Percentiles rank a stretch among this genome's conserved stretches.
These are phyloP conservation scores for Kuschelorhynchus macadamiae DNA, from an alignment of 2,888 invertebrate genomes.

Conservation along the genomic window DNA sequence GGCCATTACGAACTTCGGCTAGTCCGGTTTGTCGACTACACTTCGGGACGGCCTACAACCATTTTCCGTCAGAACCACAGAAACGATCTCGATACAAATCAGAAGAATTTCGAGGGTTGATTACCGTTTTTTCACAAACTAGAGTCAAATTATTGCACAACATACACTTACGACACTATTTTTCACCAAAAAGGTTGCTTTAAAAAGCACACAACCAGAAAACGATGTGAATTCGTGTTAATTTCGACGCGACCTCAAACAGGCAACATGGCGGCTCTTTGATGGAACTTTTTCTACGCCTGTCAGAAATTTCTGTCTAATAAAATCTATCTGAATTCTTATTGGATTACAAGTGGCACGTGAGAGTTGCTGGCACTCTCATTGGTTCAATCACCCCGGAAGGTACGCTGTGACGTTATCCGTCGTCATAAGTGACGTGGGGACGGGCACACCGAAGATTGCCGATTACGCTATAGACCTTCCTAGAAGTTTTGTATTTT, in stretches of 20 bases:
- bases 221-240: constrained; percentile 81
- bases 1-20: constrained; percentile 84
- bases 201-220: constrained; percentile 70
- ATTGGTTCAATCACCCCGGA: constrained; percentile 68
- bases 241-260: constrained; percentile 83
- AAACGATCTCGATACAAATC: constrained; percentile 79
- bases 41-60: constrained; percentile 77
- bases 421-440: constrained; percentile 67
- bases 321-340: constrained; percentile 64
- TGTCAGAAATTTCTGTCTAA: constrained; percentile 81
- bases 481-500: constrained; percentile 23
- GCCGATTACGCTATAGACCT: constrained; percentile 24
- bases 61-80: constrained; percentile 82
- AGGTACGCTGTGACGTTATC: constrained; percentile 68
- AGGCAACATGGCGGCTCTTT: constrained; percentile 95
- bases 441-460: constrained; percentile 45
- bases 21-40: constrained; percentile 74
- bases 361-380: constrained; percentile 63
- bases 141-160: constrained; percentile 64
- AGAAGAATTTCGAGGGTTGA: constrained; percentile 74
- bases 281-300: constrained; percentile 96
- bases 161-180: constrained; percentile 63
- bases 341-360: constrained; percentile 70
- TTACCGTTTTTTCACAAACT: constrained; percentile 67
- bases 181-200: constrained; percentile 66